These are phyloP conservation scores for Lordiphosa stackelbergi DNA, from an alignment of 1,140 invertebrate species.

Conservation along the genomic window DNA sequence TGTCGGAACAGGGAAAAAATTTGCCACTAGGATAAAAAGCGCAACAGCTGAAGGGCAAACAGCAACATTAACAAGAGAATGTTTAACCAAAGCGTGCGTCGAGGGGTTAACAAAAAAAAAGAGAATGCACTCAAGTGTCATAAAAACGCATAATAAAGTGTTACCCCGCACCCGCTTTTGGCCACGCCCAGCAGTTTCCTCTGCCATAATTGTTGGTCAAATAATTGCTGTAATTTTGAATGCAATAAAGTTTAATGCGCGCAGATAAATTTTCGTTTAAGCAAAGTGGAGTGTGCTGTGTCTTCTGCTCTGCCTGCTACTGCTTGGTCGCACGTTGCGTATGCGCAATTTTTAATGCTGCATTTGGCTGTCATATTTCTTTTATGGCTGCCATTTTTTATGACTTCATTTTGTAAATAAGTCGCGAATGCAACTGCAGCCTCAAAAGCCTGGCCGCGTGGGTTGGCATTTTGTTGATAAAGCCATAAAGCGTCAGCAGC, in stretches of 20 bases:
- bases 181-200: conserved; percentile 26
- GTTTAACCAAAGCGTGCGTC: conserved; percentile 21
- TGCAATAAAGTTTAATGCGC: conserved; percentile 67
- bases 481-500: conserved; percentile 46
- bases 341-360: conserved; percentile 66
- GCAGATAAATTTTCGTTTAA: conserved; percentile 73
- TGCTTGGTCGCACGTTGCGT: conserved; percentile 39
- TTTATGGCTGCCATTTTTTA: conserved; percentile 60
- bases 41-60: conserved; percentile 55
- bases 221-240: conserved; percentile 71
- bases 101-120: background rate
- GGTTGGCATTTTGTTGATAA: conserved; percentile 42
- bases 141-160: conserved; percentile 66
- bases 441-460: conserved; percentile 31
- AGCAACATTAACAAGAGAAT: conserved; percentile 24
- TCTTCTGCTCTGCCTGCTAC: conserved; percentile 9
- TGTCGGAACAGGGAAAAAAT: conserved; percentile 29
- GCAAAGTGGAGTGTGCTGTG: conserved; percentile 37
- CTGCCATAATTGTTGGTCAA: conserved; percentile 63
- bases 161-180: conserved; percentile 17
- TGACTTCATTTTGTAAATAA: conserved; percentile 62
- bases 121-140: conserved; percentile 40
- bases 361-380: conserved; percentile 43
- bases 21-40: conserved; percentile 51
- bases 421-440: conserved; percentile 37